Evolutionary conservation across 2,797 vertebrate species (phyloP).

Genomic region (Hafferia zeledoni): DNA sequence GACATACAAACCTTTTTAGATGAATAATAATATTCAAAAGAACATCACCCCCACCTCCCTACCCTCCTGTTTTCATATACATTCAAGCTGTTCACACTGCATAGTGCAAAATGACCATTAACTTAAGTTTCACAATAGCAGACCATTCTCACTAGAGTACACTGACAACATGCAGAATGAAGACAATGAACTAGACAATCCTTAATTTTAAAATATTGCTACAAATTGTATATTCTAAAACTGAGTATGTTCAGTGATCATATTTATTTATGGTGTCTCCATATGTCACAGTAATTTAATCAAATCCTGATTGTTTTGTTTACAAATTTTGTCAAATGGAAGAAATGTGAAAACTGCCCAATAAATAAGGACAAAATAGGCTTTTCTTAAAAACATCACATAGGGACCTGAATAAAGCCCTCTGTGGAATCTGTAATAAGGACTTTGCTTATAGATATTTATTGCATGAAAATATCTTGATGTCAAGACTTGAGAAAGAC

Average conservation of each 20-base stretch:
- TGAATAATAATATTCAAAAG: neutral
- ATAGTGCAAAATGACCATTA: neutral
- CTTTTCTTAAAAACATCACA: neutral
- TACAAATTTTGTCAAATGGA: neutral
- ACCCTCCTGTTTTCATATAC: neutral
- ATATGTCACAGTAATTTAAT: neutral
- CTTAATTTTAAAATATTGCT: neutral
- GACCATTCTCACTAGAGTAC: neutral
- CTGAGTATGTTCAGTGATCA: neutral
- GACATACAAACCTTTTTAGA: neutral
- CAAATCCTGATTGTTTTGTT: neutral
- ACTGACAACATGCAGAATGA: neutral
- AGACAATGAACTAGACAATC: neutral
- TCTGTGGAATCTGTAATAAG: neutral
- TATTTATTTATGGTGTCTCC: neutral
- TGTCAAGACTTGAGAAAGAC: neutral
- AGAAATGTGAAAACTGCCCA: neutral
- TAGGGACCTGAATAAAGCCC: neutral
- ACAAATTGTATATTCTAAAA: neutral
- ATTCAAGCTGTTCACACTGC: neutral
- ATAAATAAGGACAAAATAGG: neutral
- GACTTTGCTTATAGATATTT: conserved; percentile 8
- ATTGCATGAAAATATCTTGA: neutral
- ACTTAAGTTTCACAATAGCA: neutral
- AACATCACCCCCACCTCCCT: neutral